Evolutionary conservation across 2,888 invertebrate species (phyloP).

Genomic region (Pollenia amentaria): DNA sequence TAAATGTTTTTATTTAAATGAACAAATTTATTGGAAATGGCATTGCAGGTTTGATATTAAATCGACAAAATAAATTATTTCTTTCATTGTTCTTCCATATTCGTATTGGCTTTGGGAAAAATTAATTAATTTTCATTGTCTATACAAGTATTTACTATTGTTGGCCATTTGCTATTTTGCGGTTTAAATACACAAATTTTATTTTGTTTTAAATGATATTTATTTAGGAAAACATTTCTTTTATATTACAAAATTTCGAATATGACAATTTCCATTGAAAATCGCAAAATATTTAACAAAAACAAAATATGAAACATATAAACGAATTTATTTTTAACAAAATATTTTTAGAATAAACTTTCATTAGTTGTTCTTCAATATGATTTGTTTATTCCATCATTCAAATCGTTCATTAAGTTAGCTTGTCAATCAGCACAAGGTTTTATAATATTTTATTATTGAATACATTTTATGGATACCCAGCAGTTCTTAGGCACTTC

Average conservation of each 20-base stretch:
- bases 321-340: background rate
- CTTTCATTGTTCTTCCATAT: background rate
- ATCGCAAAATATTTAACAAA: background rate
- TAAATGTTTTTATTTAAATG: background rate
- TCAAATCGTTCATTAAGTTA: background rate
- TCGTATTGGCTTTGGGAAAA: background rate
- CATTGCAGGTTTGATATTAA: background rate
- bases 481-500: too few species aligned
- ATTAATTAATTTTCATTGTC: conserved; percentile 23
- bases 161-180: conserved; percentile 25
- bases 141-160: conserved; percentile 15
- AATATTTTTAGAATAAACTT: conserved; percentile 7
- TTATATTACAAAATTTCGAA: conserved; percentile 15
- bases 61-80: conserved; percentile 8
- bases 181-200: background rate
- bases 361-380: conserved; percentile 7
- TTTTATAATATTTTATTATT: background rate
- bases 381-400: conserved; percentile 19
- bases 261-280: conserved; percentile 35
- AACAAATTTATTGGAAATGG: conserved; percentile 1
- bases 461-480: too few species aligned
- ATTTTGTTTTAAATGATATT: conserved; percentile 5
- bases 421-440: background rate
- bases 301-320: background rate
- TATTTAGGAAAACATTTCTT: conserved; percentile 32